Evolutionary conservation across 2,113 vertebrate genomes (phyloP).

Genomic region (Chaenogobius annularis): DNA sequence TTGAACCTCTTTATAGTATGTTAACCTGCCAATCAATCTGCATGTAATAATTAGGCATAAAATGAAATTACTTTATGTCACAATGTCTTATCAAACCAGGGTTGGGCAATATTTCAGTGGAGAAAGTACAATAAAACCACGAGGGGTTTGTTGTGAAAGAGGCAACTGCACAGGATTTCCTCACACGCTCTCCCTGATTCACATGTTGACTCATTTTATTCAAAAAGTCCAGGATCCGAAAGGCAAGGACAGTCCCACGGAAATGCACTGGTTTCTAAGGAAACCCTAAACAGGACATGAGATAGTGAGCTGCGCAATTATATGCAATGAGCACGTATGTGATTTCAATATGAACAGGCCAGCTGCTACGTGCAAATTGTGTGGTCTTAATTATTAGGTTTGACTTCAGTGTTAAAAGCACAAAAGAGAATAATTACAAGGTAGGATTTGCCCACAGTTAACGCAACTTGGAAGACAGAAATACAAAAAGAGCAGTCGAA

Average conservation of each 20-base stretch:
- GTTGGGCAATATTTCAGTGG: constrained; percentile 1
- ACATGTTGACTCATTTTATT: neutral
- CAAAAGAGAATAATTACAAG: neutral
- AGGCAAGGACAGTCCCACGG: neutral
- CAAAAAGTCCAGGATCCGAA: constrained; percentile 2
- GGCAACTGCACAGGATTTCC: neutral
- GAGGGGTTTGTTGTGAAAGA: constrained; percentile 12
- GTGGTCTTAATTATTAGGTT: constrained; percentile 19
- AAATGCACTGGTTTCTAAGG: neutral
- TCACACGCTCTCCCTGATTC: neutral
- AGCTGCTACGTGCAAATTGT: constrained; percentile 13
- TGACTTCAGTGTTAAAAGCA: constrained; percentile 2
- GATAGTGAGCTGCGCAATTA: neutral
- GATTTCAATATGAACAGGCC: neutral
- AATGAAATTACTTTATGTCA: neutral
- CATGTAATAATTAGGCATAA: neutral
- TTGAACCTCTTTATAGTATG: neutral
- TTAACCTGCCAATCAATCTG: neutral
- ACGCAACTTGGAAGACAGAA: neutral
- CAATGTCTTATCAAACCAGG: constrained; percentile 3
- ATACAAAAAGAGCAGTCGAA: constrained; percentile 1
- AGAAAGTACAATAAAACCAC: neutral
- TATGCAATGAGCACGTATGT: neutral
- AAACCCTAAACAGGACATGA: neutral
- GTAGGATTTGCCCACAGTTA: neutral